Evolutionary conservation across 2,797 vertebrate species (phyloP), one percentile per base, ranked within the genome.

Genomic region (Cottoperca gobio): DNA sequence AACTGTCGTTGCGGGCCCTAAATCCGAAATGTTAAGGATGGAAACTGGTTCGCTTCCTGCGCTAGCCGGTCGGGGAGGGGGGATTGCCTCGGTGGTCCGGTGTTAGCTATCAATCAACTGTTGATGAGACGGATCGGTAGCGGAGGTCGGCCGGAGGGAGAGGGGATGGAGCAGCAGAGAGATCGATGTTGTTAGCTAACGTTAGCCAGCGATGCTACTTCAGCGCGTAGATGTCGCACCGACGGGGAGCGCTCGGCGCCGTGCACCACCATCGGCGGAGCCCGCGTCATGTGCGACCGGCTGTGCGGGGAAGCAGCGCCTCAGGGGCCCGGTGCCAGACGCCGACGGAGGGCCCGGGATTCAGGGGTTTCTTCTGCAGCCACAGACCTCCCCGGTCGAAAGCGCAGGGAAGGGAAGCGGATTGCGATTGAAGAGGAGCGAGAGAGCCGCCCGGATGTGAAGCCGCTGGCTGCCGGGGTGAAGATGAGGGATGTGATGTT

Each of bases 141-240:
- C 52, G 73, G 85, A 70, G 78, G 82, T 58, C 70, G 86, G 57
- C 64, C 73, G 57, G 79, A 76, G 73, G 66, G 63, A 48, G 72
- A 55, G 78, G 79, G 60, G 76, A 81, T 66, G 91, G 86, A 82
- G 91, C 73, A 70, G 87, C 79, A 26, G 61, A 53, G 66, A 82
- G 87, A 91, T 94, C 91, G 92, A 89, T 92, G 92, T 89, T 90
- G 92, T 89, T 91, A 91, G 91, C 91, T 89, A 57, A 82, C 69
- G 88, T 84, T 91, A 91, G 90, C 89, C 78, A 16, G 70, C 73
- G 85, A 86, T 79, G 89, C 90, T 90, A 86, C 86, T 80, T 82
- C 82, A 82, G 82, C 76, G 73, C 82, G 83, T 83, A 77, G 89
- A 90, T 87, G 86, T 92, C 90, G 91, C 87, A 89, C 91, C 91